Evolutionary conservation across 2,113 vertebrate genomes (phyloP), one percentile per base, ranked within the genome.

Genomic region (Castor canadensis): DNA sequence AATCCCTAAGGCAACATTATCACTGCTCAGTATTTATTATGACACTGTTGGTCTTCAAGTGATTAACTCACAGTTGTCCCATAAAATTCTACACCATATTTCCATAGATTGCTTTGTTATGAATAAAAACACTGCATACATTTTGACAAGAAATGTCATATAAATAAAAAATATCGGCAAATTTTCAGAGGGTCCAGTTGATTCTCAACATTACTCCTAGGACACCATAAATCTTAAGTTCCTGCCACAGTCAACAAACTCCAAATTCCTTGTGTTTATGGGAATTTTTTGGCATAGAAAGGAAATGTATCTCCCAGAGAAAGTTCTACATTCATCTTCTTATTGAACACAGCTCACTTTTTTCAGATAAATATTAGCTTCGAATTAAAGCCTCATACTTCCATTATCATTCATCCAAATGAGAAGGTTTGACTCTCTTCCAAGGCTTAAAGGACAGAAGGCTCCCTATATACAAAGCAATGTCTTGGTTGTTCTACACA

Each of bases 61-160:
- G 89, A 84, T 88, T 94, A 60, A 54, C 52, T 49, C 88, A 66
- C 40, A 91, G 90, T 83, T 92, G 47, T 56, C 47, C 84, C 17
- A 60, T 94, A 75, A 20, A 83, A 88, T 79, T 94, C 97, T 56
- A 56, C 86, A 91, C 81, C 64, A 28, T 89, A 94, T 66, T 24
- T 84, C 43, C 45, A 32, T 30, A 92, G 77, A 40, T 22, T 73
- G 15, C 11, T 95, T 92, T 90, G 62, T 93, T 94, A 60, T 77
- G 69, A 94, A 91, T 94, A 80, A 91, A 80, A 71, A 20, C 20
- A 49, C 30, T 62, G 5, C 54, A 11, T 52, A 84, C 24, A n/a
- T 75, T 76, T 58, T 35, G 9, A 7, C 32, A 66, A 73, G 9
- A 71, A 85, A 75, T 81, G 3, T 40, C 4, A n/a, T n/a, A 15